Evolutionary conservation across 2,113 vertebrate species (phyloP), one percentile per base, ranked within the genome.

Genomic region (Cynocephalus volans): DNA sequence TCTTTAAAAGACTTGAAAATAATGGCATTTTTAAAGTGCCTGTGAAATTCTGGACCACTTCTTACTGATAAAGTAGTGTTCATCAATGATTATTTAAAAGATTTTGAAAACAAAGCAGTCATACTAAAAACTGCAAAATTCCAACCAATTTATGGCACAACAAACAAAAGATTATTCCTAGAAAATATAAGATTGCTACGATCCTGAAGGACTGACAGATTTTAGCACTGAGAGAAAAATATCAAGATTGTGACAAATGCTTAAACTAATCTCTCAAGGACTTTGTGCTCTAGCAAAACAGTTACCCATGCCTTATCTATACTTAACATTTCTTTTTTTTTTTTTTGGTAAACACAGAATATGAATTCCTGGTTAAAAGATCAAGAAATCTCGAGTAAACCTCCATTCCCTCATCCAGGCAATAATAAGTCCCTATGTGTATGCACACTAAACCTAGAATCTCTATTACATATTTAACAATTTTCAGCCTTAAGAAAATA

Each of bases 241-340:
- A 83, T 89, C 33, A 86, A 96, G 28, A 75, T 60, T 82, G 69
- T 67, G 33, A 58, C 28, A 94, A 97, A 93, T 69, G 26, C 8
- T 64, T 88, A 70, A 60, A 8, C 26, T 96, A 90, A 94, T 90
- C 70, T 85, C 28, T 82, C 52, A 86, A 97, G 85, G 41, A 81
- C 14, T 93, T 93, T 95, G 54, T 72, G 79, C 45, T 54, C 80
- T 90, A 96, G 64, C 19, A 90, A 95, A 95, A 93, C 28, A 96
- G 92, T 93, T 97, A 84, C 17, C 7, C 12, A 72, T 36, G 13
- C 3, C 33, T 97, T 96, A 94, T 95, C 62, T 94, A 54, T 26
- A 82, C 9, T 88, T 93, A 96, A 76, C 7, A 65, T 93, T 93
- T 70, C 13, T 90, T 58, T 82, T 36, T 45, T 77, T 90, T 58